Evolutionary conservation across 2,888 invertebrate species (phyloP), one percentile per base, ranked within the genome.

Genomic region (Ornithoptera alexandrae): DNA sequence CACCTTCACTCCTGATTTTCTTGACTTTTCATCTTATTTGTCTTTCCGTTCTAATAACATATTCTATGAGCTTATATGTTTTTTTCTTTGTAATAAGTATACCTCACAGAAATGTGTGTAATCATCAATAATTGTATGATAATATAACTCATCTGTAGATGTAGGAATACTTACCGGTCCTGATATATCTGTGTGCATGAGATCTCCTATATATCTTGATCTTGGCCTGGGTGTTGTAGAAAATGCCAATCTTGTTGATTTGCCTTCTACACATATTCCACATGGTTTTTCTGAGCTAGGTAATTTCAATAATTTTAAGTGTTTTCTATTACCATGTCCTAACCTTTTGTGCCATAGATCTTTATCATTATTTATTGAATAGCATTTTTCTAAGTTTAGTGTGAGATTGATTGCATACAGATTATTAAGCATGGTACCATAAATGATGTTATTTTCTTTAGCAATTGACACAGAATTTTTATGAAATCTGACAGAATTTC

Each of bases 1-100:
- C 73, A 71, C 73, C 74, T 61, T 75, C 73, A 59, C 71, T 69
- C 57, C 74, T 64, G 2, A 74, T 71, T 65, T 67, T 72, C 60
- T 65, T 73, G 4, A 74, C 68, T 42, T 42, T 42, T 10, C 42
- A 42, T 42, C 42, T 12, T 42, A 42, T 42, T 42, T 42, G 42
- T 42, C 20, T 74, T 64, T 74, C 68, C 36, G 73, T 36, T 65
- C 50, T 60, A 15, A 50, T 71, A 68, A 75, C 71, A 59, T 75
- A 74, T 20, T 75, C 67, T 59, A 76, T 72, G 60, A 75, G 53
- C 17, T 70, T 74, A 15, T 72, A 30, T 50, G 72, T 59, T 22
- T 65, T 70, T 76, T 75, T 18, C 68, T 65, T 64, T 67, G 72
- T 58, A 76, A 61, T 59, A 73, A 46, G 56, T 74, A 73, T 20